Percentiles rank a stretch among this genome's conserved stretches.
These are phyloP conservation scores for Caenorhabditis becei DNA, from an alignment of 2,888 invertebrate genomes.

Conservation along the genomic window DNA sequence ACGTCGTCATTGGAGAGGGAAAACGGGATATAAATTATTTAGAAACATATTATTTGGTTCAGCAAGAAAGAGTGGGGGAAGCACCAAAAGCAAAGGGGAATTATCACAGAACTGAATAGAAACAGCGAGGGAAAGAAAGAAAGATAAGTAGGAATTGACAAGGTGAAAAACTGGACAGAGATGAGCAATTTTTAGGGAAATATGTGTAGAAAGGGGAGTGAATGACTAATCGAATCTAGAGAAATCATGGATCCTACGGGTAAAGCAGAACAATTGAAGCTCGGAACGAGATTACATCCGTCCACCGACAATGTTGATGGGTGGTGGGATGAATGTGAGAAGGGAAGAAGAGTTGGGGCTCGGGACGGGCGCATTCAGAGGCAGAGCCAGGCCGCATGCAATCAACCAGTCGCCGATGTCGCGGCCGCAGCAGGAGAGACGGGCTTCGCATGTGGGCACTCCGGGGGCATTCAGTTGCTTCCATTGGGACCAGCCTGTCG, in stretches of 20 bases:
- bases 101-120: constrained; percentile 46
- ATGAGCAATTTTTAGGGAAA: constrained; percentile 39
- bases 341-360: constrained; percentile 34
- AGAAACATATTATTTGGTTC: constrained; percentile 1
- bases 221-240: constrained; percentile 9
- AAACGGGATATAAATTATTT: background rate
- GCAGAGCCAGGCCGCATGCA: constrained; percentile 67
- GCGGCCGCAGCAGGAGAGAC: constrained; percentile 68
- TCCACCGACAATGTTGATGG: constrained; percentile 31
- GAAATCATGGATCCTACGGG: constrained; percentile 10
- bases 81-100: constrained; percentile 26
- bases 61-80: constrained; percentile 6
- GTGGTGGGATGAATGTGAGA: constrained; percentile 43
- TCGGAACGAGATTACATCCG: constrained; percentile 17
- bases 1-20: background rate
- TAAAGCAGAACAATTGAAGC: constrained; percentile 6
- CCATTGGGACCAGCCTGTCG: constrained; percentile 65
- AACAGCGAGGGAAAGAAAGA: background rate
- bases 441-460: constrained; percentile 71
- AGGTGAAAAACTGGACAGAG: constrained; percentile 18
- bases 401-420: constrained; percentile 75
- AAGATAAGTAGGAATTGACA: background rate
- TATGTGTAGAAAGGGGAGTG: background rate
- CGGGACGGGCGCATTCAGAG: constrained; percentile 35
- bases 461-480: constrained; percentile 72